phyloP scores from a whole-genome alignment of 2,113 vertebrate genomes.

The Cryptoleucopteryx plumbea region DNA sequence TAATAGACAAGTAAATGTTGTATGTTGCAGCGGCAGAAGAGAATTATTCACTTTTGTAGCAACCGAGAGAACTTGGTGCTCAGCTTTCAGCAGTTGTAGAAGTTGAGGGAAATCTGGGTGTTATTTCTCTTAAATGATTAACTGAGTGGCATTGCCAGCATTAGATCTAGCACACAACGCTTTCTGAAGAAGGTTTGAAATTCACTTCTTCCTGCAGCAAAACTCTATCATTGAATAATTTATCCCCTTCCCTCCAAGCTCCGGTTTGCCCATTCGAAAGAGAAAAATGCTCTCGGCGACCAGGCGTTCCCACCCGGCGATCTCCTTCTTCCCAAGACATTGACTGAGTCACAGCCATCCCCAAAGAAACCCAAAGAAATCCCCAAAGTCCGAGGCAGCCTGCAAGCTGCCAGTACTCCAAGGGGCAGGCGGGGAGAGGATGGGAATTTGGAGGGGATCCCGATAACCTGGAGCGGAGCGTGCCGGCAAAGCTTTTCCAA shows the following conservation, averaged over 20 bases:
- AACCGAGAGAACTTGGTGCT: background rate
- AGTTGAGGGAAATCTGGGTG: background rate
- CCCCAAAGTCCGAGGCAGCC: background rate
- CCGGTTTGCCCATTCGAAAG: background rate
- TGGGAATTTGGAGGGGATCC: background rate
- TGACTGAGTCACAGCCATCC: background rate
- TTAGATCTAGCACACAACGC: background rate
- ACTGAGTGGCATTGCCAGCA: background rate
- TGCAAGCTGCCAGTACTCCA: background rate
- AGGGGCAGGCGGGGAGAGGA: background rate
- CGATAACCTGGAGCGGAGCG: background rate
- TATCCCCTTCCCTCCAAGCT: background rate
- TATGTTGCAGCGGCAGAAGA: background rate
- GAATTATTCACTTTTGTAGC: background rate
- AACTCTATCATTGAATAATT: background rate
- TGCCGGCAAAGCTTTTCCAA: background rate
- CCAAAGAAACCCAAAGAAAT: background rate
- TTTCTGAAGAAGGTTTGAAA: background rate
- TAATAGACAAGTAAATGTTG: background rate
- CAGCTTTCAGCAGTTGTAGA: background rate
- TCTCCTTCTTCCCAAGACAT: background rate
- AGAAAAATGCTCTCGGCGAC: background rate
- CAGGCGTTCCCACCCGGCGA: rapidly evolving
- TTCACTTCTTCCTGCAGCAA: background rate
- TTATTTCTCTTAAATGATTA: background rate